Conservation (phyloP, 2,797 vertebrate species). For the Brotula barbata region DNA sequence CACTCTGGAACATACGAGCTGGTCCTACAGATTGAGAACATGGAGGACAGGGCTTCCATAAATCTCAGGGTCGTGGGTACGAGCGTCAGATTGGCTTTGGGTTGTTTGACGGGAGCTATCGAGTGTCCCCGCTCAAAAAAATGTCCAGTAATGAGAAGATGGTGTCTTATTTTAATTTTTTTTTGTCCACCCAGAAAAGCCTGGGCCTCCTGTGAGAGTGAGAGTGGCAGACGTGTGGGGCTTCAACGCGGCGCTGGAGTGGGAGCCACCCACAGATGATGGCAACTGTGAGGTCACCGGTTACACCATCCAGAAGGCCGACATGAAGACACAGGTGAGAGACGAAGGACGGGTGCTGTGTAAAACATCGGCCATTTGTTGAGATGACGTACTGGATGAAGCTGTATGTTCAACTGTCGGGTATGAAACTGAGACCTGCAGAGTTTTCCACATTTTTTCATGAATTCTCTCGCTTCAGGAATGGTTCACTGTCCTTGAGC, state of each 20-base stretch:
- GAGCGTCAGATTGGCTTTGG: constrained; percentile 17
- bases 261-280: constrained; percentile 84
- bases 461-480: constrained; percentile 71
- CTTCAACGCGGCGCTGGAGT: constrained; percentile 87
- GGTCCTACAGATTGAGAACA: constrained; percentile 86
- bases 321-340: constrained; percentile 89
- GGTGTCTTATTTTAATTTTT: too few species aligned
- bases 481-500: constrained; percentile 90
- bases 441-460: too few species aligned
- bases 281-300: constrained; percentile 88
- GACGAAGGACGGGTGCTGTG: background rate
- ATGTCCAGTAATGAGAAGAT: too few species aligned
- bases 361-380: too few species aligned
- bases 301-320: constrained; percentile 90
- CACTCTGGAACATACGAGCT: constrained; percentile 89
- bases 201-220: constrained; percentile 80
- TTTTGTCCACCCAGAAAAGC: constrained; percentile 78
- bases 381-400: too few species aligned
- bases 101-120: too few species aligned
- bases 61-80: constrained; percentile 84
- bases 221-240: constrained; percentile 89
- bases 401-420: too few species aligned
- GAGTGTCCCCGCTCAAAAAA: too few species aligned
- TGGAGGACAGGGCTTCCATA: constrained; percentile 85
- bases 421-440: too few species aligned